Percentiles rank a stretch among this genome's conserved stretches.
Evolutionary conservation across 2,888 invertebrate genomes (phyloP).

Genomic region (Lochmaea capreae): DNA sequence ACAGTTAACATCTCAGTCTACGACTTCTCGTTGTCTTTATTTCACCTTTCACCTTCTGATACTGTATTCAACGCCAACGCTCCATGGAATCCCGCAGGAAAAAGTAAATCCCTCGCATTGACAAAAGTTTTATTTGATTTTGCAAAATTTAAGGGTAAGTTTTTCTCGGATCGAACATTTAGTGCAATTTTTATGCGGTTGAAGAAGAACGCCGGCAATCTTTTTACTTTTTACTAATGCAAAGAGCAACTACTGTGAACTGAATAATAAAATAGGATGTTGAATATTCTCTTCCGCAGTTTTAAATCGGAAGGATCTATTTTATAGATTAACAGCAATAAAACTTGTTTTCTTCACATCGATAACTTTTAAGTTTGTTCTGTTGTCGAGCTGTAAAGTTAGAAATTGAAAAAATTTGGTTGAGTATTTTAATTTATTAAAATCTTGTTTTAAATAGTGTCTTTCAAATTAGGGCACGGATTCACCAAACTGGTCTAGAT

Average conservation of each 20-base stretch:
- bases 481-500: no score
- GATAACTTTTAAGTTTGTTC: no score
- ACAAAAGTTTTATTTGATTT: conserved; percentile 40
- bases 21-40: background rate
- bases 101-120: conserved; percentile 40
- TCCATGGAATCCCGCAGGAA: conserved; percentile 31
- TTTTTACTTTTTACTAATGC: background rate
- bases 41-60: conserved; percentile 11
- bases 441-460: no score
- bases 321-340: no score
- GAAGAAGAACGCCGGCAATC: conserved; percentile 25
- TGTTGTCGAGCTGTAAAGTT: no score
- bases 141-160: conserved; percentile 42
- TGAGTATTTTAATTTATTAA: no score
- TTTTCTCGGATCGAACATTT: conserved; percentile 28
- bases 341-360: no score
- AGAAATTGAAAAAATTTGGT: no score
- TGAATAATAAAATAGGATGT: conserved; percentile 1
- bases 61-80: conserved; percentile 10
- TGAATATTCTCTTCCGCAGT: background rate
- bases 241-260: background rate
- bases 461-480: no score
- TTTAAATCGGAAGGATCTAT: background rate
- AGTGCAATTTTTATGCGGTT: conserved; percentile 34
- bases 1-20: background rate